A percentile compares a stretch with the other conserved stretches of the same genome.
phyloP scores from a whole-genome alignment of 2,888 invertebrate species.

The Trichopoda pennipes region DNA sequence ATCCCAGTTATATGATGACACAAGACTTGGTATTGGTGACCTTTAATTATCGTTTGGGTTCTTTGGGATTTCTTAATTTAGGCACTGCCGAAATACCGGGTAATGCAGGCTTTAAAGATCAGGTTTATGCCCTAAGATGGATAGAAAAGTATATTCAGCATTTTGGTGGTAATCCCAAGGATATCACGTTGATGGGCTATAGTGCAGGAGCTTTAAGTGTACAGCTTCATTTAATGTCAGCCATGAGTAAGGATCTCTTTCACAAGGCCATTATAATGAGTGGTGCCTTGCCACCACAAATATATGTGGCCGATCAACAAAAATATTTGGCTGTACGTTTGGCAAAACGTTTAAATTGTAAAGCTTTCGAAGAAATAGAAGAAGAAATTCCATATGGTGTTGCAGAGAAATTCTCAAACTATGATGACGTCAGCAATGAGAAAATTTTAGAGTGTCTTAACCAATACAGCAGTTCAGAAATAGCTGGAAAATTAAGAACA shows the following conservation, averaged over 20 bases:
- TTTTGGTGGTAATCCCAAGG: conserved; percentile 83
- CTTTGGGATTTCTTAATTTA: conserved; percentile 82
- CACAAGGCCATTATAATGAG: conserved; percentile 83
- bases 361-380: conserved; percentile 57
- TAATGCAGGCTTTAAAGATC: conserved; percentile 84
- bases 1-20: conserved; percentile 84
- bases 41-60: conserved; percentile 84
- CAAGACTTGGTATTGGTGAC: conserved; percentile 84
- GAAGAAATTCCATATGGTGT: conserved; percentile 38
- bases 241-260: conserved; percentile 80
- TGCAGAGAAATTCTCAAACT: conserved; percentile 5
- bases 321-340: conserved; percentile 81
- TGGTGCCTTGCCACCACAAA: conserved; percentile 77
- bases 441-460: conserved; percentile 82
- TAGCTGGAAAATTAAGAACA: conserved; percentile 69
- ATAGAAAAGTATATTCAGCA: conserved; percentile 81
- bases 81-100: conserved; percentile 82
- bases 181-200: conserved; percentile 82
- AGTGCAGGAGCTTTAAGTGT: conserved; percentile 75
- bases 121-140: conserved; percentile 83
- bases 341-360: conserved; percentile 81
- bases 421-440: conserved; percentile 72
- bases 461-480: conserved; percentile 70
- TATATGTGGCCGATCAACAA: conserved; percentile 79
- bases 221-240: conserved; percentile 78